Conservation (phyloP, 2,888 invertebrate genomes). For the Hirtodrosophila cameraria region DNA sequence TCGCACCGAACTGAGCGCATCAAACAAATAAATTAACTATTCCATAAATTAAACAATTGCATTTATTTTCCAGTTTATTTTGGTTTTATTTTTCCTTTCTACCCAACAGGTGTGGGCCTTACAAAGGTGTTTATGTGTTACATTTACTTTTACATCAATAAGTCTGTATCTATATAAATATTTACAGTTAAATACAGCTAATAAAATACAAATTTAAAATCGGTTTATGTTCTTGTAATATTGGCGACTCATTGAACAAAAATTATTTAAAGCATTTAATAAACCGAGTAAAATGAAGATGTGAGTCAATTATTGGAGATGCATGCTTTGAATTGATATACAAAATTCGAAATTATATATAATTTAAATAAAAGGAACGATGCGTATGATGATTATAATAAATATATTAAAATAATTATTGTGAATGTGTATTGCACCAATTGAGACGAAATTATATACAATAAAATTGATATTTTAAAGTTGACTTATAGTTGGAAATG, state of each 20-base stretch:
- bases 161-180: conserved; percentile 23
- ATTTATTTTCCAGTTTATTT: conserved; percentile 31
- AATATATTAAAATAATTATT: no score
- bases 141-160: conserved; percentile 25
- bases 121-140: conserved; percentile 25
- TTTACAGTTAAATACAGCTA: conserved; percentile 39
- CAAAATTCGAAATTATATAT: not conserved
- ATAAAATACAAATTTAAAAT: conserved; percentile 18
- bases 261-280: not conserved
- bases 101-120: conserved; percentile 29
- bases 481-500: not conserved
- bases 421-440: conserved; percentile 51
- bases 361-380: conserved; percentile 11
- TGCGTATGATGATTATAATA: not conserved
- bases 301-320: conserved; percentile 1
- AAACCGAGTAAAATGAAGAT: not conserved
- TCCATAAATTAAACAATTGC: conserved; percentile 30
- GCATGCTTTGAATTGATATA: not conserved
- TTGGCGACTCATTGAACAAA: conserved; percentile 22
- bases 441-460: not conserved
- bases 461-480: not conserved
- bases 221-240: conserved; percentile 10
- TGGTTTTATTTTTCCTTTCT: conserved; percentile 30
- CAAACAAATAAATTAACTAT: conserved; percentile 45
- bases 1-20: conserved; percentile 35